Percentiles rank a stretch among this genome's conserved stretches.
Conservation (phyloP, 2,797 vertebrate genomes). For the Anniella stebbinsi region DNA sequence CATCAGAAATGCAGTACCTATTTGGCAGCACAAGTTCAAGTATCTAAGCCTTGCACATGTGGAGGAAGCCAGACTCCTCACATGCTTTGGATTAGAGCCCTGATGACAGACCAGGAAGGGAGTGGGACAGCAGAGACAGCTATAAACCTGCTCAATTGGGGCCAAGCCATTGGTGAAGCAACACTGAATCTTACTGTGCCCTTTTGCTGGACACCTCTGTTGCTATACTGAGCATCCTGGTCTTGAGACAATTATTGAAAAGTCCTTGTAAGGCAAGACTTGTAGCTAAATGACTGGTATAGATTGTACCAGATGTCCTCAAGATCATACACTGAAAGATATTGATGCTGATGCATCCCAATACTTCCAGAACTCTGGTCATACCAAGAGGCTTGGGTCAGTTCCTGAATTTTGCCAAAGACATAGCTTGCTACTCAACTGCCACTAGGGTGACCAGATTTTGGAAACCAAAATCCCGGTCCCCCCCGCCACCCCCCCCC, state of each 20-base stretch:
- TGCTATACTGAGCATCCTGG: not conserved
- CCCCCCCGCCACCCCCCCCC: too few relatives aligned
- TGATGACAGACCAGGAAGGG: not conserved
- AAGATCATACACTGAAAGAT: not conserved
- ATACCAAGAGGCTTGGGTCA: not conserved
- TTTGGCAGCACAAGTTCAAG: not conserved
- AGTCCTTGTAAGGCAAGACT: not conserved
- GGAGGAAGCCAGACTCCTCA: not conserved
- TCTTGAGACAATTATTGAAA: not conserved
- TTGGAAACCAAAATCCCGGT: too few relatives aligned
- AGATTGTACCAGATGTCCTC: not conserved
- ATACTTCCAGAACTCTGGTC: not conserved
- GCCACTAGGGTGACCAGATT: too few relatives aligned
- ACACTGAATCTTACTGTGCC: not conserved
- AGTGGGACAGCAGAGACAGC: not conserved
- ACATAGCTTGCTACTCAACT: not conserved
- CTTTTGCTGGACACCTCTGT: too few relatives aligned
- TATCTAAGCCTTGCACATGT: not conserved
- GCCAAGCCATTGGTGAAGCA: not conserved
- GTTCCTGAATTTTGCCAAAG: not conserved
- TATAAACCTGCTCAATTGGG: not conserved
- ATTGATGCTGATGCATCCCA: not conserved
- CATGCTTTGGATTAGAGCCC: not conserved
- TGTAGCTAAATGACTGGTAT: not conserved
- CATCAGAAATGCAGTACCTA: not conserved